Evolutionary conservation across 2,113 vertebrate species (phyloP).

Genomic region (Hippocampus zosterae): DNA sequence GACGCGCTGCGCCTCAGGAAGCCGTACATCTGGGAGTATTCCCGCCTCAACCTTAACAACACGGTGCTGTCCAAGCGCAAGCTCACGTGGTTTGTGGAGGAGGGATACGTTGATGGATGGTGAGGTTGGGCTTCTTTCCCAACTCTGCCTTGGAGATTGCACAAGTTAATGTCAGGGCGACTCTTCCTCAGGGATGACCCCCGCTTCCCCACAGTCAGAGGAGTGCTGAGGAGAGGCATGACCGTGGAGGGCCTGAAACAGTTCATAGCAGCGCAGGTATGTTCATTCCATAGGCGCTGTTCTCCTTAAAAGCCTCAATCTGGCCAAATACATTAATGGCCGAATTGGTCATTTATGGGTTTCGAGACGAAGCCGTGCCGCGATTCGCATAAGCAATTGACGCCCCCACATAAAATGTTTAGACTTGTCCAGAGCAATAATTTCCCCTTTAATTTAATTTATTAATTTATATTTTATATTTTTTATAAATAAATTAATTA

Average conservation of each 20-base stretch:
- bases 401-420: too few relatives aligned
- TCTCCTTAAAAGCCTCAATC: not conserved
- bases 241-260: conserved; percentile 96
- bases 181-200: conserved; percentile 86
- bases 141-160: not conserved
- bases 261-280: conserved; percentile 95
- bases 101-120: conserved; percentile 98
- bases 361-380: not conserved
- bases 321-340: too few relatives aligned
- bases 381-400: too few relatives aligned
- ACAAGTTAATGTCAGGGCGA: not conserved
- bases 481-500: too few relatives aligned
- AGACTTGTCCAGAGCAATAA: too few relatives aligned
- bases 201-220: conserved; percentile 95
- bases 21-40: conserved; percentile 95
- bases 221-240: conserved; percentile 94
- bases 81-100: conserved; percentile 95
- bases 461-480: too few relatives aligned
- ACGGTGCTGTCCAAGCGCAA: conserved; percentile 96
- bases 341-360: not conserved
- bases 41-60: conserved; percentile 96
- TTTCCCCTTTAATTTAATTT: too few relatives aligned
- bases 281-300: conserved; percentile 14
- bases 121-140: conserved; percentile 40
- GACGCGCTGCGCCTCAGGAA: conserved; percentile 85